Evolutionary conservation across 2,888 invertebrate genomes (phyloP).

Genomic region (Smittia sp.): DNA sequence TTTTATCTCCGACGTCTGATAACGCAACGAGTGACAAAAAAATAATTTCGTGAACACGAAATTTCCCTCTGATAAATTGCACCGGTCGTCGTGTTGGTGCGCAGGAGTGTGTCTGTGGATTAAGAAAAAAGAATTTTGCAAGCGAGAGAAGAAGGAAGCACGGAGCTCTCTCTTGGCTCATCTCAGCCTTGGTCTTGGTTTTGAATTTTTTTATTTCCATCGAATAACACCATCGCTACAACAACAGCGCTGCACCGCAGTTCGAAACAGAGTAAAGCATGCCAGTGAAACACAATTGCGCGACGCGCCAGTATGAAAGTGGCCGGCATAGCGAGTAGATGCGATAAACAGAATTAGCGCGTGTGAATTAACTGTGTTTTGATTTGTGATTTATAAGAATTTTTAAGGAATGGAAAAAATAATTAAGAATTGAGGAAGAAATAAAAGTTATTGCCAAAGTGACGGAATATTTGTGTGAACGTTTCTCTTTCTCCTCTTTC

Average conservation of each 20-base stretch:
- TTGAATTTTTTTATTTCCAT: not conserved
- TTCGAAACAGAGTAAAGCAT: not conserved
- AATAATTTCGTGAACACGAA: no score
- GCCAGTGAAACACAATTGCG: constrained; percentile 12
- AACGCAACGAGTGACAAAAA: no score
- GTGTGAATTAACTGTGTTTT: not conserved
- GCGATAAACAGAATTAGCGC: not conserved
- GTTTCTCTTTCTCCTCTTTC: no score
- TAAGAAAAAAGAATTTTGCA: no score
- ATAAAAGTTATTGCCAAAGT: not conserved
- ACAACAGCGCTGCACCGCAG: not conserved
- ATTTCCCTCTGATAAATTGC: no score
- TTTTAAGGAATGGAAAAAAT: not conserved
- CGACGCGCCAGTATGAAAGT: constrained; percentile 17
- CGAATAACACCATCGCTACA: not conserved
- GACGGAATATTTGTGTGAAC: no score
- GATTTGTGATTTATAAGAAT: not conserved
- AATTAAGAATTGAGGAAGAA: not conserved
- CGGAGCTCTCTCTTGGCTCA: no score
- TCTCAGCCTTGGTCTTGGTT: not conserved
- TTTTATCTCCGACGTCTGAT: no score
- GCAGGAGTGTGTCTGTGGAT: no score
- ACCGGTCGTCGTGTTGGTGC: no score
- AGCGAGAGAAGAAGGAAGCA: no score
- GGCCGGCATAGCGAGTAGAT: constrained; percentile 20